Conservation (phyloP, 2,888 invertebrate species). For the Melangyna quadrimaculata region DNA sequence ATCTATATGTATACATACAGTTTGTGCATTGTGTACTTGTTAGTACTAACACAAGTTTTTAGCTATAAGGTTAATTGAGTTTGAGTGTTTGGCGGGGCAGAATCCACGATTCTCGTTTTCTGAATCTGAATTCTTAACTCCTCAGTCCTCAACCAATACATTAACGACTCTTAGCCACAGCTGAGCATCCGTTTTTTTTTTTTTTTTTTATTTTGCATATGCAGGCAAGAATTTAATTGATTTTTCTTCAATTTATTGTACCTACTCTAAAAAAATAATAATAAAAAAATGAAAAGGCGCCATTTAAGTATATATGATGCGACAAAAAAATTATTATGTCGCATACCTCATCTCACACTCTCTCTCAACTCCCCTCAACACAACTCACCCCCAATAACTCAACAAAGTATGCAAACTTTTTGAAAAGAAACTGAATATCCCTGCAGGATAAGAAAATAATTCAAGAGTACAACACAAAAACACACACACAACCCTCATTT, state of each 20-base stretch:
- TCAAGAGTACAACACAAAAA: slow-evolving; percentile 30
- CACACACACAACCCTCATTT: not conserved
- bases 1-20: not conserved
- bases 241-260: slow-evolving; percentile 26
- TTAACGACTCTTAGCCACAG: slow-evolving; percentile 29
- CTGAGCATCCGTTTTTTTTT: slow-evolving; percentile 3
- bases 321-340: slow-evolving; percentile 2
- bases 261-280: not conserved
- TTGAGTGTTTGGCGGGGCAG: not conserved
- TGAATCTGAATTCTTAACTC: not conserved
- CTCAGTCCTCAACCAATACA: slow-evolving; percentile 29
- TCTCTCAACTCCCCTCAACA: not conserved
- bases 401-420: slow-evolving; percentile 15
- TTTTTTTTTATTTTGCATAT: not conserved
- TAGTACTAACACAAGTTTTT: slow-evolving; percentile 6
- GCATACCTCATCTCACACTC: not conserved
- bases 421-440: slow-evolving; percentile 21
- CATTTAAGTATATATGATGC: not conserved
- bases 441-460: slow-evolving; percentile 55
- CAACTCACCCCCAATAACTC: not conserved
- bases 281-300: not conserved
- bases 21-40: not conserved
- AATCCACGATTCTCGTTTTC: not conserved
- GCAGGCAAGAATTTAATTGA: slow-evolving; percentile 27
- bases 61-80: slow-evolving; percentile 10